These are phyloP conservation scores for Hippoglossus hippoglossus DNA, from an alignment of 2,797 vertebrate genomes.

Conservation along the genomic window DNA sequence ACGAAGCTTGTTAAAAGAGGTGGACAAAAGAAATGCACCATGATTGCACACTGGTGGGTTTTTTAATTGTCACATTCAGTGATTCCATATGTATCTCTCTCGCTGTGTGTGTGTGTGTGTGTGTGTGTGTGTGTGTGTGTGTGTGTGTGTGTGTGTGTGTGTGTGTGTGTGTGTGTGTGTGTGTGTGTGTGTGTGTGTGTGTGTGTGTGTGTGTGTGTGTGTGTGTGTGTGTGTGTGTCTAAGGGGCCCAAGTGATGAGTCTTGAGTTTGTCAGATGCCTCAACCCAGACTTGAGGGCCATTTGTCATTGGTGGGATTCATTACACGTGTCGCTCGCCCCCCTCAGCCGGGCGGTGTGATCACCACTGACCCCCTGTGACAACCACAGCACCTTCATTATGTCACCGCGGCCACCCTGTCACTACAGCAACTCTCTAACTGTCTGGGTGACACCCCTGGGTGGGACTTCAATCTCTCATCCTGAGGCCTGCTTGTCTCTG, in stretches of 20 bases:
- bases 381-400: constrained; percentile 99
- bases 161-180: constrained; percentile 6
- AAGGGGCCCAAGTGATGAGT: constrained; percentile 83
- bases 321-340: constrained; percentile 89
- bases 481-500: constrained; percentile 79
- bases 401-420: constrained; percentile 96
- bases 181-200: constrained; percentile 25
- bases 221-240: constrained; percentile 28
- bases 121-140: constrained; percentile 33
- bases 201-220: constrained; percentile 22
- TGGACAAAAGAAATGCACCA: too few species aligned
- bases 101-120: constrained; percentile 1
- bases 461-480: constrained; percentile 86
- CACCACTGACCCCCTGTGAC: constrained; percentile 97
- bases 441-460: constrained; percentile 94
- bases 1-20: too few species aligned
- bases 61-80: not conserved
- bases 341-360: constrained; percentile 91
- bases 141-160: constrained; percentile 23
- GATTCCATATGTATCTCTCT: not conserved
- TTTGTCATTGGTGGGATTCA: constrained; percentile 99
- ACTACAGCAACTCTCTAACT: constrained; percentile 95
- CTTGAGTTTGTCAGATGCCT: constrained; percentile 97
- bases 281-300: constrained; percentile 91
- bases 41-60: constrained; percentile 2